Percentiles rank a stretch among this genome's conserved stretches.
These are phyloP conservation scores for Drosophila ambigua DNA, from an alignment of 1,140 invertebrate genomes.

Conservation along the genomic window DNA sequence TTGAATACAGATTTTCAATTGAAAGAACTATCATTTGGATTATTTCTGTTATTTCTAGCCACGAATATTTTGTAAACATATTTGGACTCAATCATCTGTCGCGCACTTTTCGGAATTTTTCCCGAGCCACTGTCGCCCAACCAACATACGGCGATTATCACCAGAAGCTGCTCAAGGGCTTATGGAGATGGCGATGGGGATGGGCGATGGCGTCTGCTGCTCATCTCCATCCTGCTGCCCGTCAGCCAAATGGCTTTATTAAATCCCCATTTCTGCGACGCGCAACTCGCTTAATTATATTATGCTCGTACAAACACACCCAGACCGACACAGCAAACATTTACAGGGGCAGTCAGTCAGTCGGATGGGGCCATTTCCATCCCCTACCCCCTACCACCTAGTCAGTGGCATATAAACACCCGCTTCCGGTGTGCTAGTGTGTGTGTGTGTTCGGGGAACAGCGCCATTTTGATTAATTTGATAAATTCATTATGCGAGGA, in stretches of 20 bases:
- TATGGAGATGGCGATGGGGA: neutral
- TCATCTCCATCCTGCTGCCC: slow-evolving; percentile 44
- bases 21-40: too few species aligned
- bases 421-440: slow-evolving; percentile 51
- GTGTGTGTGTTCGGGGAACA: slow-evolving; percentile 19
- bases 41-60: neutral
- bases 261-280: slow-evolving; percentile 71
- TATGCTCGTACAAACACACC: slow-evolving; percentile 52
- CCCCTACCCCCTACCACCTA: neutral
- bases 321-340: neutral
- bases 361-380: slow-evolving; percentile 1
- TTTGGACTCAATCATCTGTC: slow-evolving; percentile 9
- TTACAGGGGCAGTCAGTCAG: slow-evolving; percentile 23
- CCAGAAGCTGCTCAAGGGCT: slow-evolving; percentile 13
- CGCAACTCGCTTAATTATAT: slow-evolving; percentile 74
- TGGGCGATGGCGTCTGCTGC: slow-evolving; percentile 28
- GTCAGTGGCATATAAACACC: slow-evolving; percentile 28
- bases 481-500: slow-evolving; percentile 79
- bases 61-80: neutral
- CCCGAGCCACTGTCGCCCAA: slow-evolving; percentile 47
- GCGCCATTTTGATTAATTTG: slow-evolving; percentile 80
- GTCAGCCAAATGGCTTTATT: slow-evolving; percentile 77
- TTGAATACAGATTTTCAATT: too few species aligned
- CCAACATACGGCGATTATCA: slow-evolving; percentile 68
- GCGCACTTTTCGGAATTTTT: neutral